Evolutionary conservation across 2,888 invertebrate species (phyloP).

Genomic region (Dryocosmus kuriphilus): DNA sequence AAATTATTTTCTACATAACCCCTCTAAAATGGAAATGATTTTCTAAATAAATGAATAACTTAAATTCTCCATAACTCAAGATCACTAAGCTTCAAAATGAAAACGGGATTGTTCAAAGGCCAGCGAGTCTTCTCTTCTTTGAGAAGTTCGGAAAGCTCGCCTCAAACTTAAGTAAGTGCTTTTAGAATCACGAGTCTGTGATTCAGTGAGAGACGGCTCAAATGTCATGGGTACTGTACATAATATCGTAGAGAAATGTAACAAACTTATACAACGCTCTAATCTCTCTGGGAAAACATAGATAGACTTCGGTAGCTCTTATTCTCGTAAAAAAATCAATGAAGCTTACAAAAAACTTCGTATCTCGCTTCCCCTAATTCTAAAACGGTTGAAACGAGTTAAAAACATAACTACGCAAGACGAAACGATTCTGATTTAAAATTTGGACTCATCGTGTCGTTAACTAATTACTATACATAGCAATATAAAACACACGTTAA

Average conservation of each 20-base stretch:
- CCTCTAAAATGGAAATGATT: neutral
- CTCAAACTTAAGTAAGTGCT: constrained; percentile 12
- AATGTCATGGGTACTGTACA: constrained; percentile 40
- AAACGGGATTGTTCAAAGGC: neutral
- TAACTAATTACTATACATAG: constrained; percentile 56
- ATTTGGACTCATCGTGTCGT: constrained; percentile 58
- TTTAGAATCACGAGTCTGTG: constrained; percentile 6
- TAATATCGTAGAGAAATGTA: constrained; percentile 34
- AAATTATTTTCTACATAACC: too few relatives aligned
- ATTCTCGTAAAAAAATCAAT: constrained; percentile 46
- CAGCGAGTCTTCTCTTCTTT: constrained; percentile 5
- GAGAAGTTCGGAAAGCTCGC: constrained; percentile 19
- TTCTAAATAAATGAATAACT: neutral
- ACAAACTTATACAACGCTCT: constrained; percentile 32
- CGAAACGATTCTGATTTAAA: constrained; percentile 62
- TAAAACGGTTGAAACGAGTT: constrained; percentile 62
- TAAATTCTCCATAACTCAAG: neutral
- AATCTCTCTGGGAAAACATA: constrained; percentile 17
- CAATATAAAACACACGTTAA: constrained; percentile 58
- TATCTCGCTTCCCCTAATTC: constrained; percentile 51
- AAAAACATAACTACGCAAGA: constrained; percentile 59
- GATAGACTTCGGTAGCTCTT: neutral
- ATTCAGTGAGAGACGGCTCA: constrained; percentile 20
- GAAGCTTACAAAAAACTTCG: constrained; percentile 52
- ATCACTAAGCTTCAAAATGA: neutral